Base-by-base conservation (phyloP, 2,888 invertebrate genomes). In the Hofmannophila pseudospretella region DNA sequence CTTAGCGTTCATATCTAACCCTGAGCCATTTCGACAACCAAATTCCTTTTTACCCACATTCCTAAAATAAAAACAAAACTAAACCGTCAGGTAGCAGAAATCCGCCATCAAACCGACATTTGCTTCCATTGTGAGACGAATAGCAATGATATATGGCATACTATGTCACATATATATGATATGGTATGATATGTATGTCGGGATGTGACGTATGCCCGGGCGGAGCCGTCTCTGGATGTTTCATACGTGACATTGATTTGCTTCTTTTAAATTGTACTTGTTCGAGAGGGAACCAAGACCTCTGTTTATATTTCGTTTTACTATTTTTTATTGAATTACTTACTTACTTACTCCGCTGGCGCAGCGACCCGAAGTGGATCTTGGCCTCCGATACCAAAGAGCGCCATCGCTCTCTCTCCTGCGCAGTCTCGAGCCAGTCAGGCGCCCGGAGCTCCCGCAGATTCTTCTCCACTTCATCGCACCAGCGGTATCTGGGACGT, bases 241-340 rank as follows among this genome's bases (percentile, higher is more conserved):
- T 31, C 61, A 51, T 54, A 50, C 41, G 54, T 68, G 70, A 71
- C 70, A 69, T 70, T 70, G 70, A 71, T 71, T 70, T 67, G 67
- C 62, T 60, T 59, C 61, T 62, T 68, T 68, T 58, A 52, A 64
- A 72, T 69, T 61, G 71, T 53, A 58, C 51, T 45, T 43, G 47
- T 55, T 45, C 36, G 3, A 13, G 20, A 66, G 16, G 34, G 39
- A 39, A 36, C 28, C 34, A 34, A 10, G n/a, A n/a, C n/a, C n/a
- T n/a, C n/a, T n/a, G n/a, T n/a, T n/a, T n/a, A n/a, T n/a, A n/a
- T n/a, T n/a, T n/a, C n/a, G n/a, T n/a, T n/a, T n/a, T n/a, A n/a
- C n/a, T n/a, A n/a, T n/a, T n/a, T n/a, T n/a, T n/a, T n/a, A n/a
- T n/a, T n/a, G n/a, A n/a, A n/a, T n/a, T n/a, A n/a, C n/a, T n/a